Percentiles rank a stretch among this genome's conserved stretches.
Evolutionary conservation across 2,797 vertebrate genomes (phyloP).

Genomic region (Oryzias sinensis): DNA sequence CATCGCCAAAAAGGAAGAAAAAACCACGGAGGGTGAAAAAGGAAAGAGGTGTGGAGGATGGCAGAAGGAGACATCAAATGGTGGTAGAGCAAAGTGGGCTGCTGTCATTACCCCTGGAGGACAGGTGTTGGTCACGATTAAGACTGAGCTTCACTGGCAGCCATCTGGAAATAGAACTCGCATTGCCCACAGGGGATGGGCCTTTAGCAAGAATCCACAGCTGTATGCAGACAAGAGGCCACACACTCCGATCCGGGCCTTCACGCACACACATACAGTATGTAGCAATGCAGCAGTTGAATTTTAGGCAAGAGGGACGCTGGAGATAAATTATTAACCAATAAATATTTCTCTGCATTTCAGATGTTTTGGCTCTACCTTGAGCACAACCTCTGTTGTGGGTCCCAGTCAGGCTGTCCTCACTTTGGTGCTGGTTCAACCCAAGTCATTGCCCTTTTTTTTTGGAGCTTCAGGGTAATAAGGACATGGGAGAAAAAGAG

Average conservation of each 20-base stretch:
- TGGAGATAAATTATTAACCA: slow-evolving; percentile 54
- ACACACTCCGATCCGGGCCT: slow-evolving; percentile 15
- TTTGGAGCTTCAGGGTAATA: slow-evolving; percentile 68
- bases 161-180: slow-evolving; percentile 72
- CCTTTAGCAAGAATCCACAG: slow-evolving; percentile 52
- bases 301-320: slow-evolving; percentile 28
- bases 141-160: slow-evolving; percentile 68
- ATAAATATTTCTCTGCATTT: slow-evolving; percentile 53
- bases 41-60: slow-evolving; percentile 38
- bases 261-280: slow-evolving; percentile 17
- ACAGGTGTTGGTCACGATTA: slow-evolving; percentile 76
- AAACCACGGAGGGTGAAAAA: slow-evolving; percentile 35
- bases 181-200: slow-evolving; percentile 56
- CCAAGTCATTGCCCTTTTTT: slow-evolving; percentile 58
- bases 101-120: slow-evolving; percentile 66
- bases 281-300: slow-evolving; percentile 25
- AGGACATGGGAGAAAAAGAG: slow-evolving; percentile 51
- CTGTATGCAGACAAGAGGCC: slow-evolving; percentile 18
- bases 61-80: slow-evolving; percentile 61
- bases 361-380: slow-evolving; percentile 43
- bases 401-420: slow-evolving; percentile 42
- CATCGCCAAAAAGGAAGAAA: slow-evolving; percentile 1
- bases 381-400: slow-evolving; percentile 31
- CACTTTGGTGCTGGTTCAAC: slow-evolving; percentile 45
- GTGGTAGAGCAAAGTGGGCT: slow-evolving; percentile 44